Conservation (phyloP, 2,797 vertebrate species). For the Sebastiscus tertius region DNA sequence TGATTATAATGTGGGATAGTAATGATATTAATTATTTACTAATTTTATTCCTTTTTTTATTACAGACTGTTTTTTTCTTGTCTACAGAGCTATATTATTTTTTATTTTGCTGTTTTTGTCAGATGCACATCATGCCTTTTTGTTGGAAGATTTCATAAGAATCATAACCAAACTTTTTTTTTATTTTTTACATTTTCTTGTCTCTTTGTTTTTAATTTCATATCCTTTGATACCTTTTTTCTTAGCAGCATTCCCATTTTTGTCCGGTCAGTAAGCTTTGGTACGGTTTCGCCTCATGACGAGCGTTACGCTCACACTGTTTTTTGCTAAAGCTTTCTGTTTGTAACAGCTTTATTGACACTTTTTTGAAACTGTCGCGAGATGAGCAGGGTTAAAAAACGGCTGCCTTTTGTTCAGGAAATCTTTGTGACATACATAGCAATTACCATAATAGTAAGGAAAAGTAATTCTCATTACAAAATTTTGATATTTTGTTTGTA, state of each 20-base stretch:
- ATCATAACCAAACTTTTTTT: conserved; percentile 37
- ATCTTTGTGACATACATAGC: background rate
- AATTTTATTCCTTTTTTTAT: conserved; percentile 71
- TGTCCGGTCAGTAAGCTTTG: conserved; percentile 11
- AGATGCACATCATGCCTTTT: conserved; percentile 29
- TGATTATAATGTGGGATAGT: conserved; percentile 62
- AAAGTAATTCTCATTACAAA: background rate
- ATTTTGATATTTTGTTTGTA: background rate
- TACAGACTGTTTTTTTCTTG: conserved; percentile 53
- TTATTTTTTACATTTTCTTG: conserved; percentile 11
- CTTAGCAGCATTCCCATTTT: conserved; percentile 1
- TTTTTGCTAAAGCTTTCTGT: background rate
- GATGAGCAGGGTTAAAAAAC: background rate
- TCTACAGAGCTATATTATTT: conserved; percentile 62
- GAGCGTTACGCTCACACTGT: background rate
- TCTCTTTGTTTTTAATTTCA: conserved; percentile 22
- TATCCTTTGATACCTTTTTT: background rate
- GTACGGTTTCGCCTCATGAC: background rate
- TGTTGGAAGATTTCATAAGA: conserved; percentile 34
- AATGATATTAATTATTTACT: conserved; percentile 70
- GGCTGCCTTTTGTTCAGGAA: background rate
- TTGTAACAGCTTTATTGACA: background rate
- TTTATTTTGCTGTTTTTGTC: conserved; percentile 56
- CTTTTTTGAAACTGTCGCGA: background rate
- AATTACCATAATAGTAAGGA: background rate